These are phyloP conservation scores for Akabosia matsudoensis DNA, from an alignment of 1,140 invertebrate genomes.

Conservation along the genomic window DNA sequence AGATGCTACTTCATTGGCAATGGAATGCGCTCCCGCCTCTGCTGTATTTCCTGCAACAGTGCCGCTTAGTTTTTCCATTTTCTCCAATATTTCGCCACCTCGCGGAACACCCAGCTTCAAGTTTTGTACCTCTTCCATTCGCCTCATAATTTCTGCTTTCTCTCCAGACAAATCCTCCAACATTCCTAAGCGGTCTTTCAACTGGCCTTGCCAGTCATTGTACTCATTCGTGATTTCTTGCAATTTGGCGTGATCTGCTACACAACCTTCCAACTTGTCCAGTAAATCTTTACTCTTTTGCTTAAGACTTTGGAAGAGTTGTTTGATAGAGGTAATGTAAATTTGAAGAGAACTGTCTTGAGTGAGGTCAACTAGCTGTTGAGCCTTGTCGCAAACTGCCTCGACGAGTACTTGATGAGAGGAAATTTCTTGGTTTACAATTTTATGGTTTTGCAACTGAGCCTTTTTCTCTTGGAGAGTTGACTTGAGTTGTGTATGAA, in stretches of 20 bases:
- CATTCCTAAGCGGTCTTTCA: slow-evolving; percentile 70
- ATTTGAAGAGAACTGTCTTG: slow-evolving; percentile 79
- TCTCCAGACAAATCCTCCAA: slow-evolving; percentile 76
- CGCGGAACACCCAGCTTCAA: slow-evolving; percentile 67
- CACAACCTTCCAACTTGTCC: slow-evolving; percentile 77
- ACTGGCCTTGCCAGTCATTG: slow-evolving; percentile 72
- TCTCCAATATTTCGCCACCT: slow-evolving; percentile 67
- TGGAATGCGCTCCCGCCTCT: slow-evolving; percentile 49
- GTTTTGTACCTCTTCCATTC: slow-evolving; percentile 65
- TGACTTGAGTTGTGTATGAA: slow-evolving; percentile 83
- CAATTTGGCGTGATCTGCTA: slow-evolving; percentile 77
- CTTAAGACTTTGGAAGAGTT: slow-evolving; percentile 66
- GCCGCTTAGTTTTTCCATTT: slow-evolving; percentile 65
- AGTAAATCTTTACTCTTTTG: slow-evolving; percentile 61
- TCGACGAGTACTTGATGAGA: slow-evolving; percentile 85
- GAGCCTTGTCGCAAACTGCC: slow-evolving; percentile 85
- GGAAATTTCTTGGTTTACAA: slow-evolving; percentile 92
- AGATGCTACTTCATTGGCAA: slow-evolving; percentile 29
- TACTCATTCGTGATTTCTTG: slow-evolving; percentile 68
- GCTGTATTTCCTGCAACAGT: slow-evolving; percentile 78
- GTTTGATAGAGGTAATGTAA: slow-evolving; percentile 83
- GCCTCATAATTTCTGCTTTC: slow-evolving; percentile 70
- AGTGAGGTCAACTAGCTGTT: slow-evolving; percentile 81
- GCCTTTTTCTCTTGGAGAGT: slow-evolving; percentile 90
- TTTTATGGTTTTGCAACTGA: slow-evolving; percentile 64